phyloP scores from a whole-genome alignment of 2,797 vertebrate species.

The Thalassophryne amazonica region DNA sequence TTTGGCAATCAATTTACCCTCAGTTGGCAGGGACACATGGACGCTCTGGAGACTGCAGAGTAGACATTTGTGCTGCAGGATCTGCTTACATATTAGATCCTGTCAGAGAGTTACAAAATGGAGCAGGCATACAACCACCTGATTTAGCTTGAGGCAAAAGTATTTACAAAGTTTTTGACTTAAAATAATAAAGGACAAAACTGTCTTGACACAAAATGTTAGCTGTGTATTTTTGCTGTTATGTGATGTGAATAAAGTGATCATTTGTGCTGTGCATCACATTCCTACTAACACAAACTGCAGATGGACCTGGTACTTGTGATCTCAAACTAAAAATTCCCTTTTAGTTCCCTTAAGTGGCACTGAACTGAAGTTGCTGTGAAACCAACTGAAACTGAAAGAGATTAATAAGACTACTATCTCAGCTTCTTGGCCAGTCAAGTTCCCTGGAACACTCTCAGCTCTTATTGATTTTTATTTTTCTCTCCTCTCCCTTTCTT shows the following conservation, averaged over 20 bases:
- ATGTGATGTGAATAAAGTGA: neutral
- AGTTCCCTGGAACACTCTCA: slow-evolving; percentile 62
- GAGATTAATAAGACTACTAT: slow-evolving; percentile 69
- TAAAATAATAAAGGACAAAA: too few relatives aligned
- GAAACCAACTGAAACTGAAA: slow-evolving; percentile 54
- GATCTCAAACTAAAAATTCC: slow-evolving; percentile 2
- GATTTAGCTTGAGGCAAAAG: too few relatives aligned
- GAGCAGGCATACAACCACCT: slow-evolving; percentile 52
- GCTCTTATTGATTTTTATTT: slow-evolving; percentile 75
- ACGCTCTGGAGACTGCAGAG: slow-evolving; percentile 61
- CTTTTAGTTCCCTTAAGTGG: slow-evolving; percentile 12
- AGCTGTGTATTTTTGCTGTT: too few relatives aligned
- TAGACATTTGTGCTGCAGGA: slow-evolving; percentile 67
- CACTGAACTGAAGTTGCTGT: slow-evolving; percentile 19
- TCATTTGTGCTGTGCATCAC: neutral
- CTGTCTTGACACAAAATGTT: too few relatives aligned
- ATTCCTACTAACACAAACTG: neutral
- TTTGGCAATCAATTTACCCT: slow-evolving; percentile 70
- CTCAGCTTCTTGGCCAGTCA: slow-evolving; percentile 64
- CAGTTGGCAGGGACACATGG: slow-evolving; percentile 63
- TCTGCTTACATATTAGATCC: slow-evolving; percentile 56
- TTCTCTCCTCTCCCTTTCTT: slow-evolving; percentile 58
- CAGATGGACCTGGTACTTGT: neutral
- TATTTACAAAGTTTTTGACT: too few relatives aligned
- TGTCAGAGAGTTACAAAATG: slow-evolving; percentile 66